Base-by-base conservation (phyloP, 2,113 vertebrate genomes). In the Atractosteus spatula region DNA sequence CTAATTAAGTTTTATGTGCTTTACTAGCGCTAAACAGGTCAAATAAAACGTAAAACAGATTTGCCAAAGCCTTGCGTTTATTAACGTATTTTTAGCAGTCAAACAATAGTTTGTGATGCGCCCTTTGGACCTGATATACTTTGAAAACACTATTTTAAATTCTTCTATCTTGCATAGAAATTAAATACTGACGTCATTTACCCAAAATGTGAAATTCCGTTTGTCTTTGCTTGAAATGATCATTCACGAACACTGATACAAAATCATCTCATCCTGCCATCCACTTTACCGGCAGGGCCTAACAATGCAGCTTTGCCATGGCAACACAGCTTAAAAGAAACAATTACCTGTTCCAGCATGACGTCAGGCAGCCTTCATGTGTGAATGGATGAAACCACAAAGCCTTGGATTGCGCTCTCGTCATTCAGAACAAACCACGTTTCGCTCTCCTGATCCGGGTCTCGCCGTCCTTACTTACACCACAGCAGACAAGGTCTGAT, bases 341-440 rank as follows among this genome's bases (percentile, higher is more conserved):
- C 71, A 74, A 78, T 74, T 74, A 79, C 55, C 63, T 44, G 41
- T 43, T 62, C 65, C 72, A 59, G 41, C 80, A 47, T 86, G 86
- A 91, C 85, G 85, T 86, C 86, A 88, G 76, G 77, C 56, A 12
- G 69, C 87, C 84, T 86, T 86, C 78, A 0, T 82, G 79, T 82
- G 76, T 73, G 77, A 10, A 51, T 29, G 29, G 29, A 56, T 68
- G 65, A 66, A 77, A 73, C 74, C 75, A 86, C 84, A 84, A 83
- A 68, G 57, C 14, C 55, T 59, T 8, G 45, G 59, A 3, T 55
- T 66, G 14, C 17, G 17, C 62, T 41, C 62, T 41, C 6, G n/a
- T 8, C 54, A 71, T 12, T 47, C 14, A 44, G 14, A 44, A 42
- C 17, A 68, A 55, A 3, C 29, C 3, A 62, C 41, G 11, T 41